Evolutionary conservation across 2,113 vertebrate species (phyloP).

Genomic region (Toxotes jaculatrix): DNA sequence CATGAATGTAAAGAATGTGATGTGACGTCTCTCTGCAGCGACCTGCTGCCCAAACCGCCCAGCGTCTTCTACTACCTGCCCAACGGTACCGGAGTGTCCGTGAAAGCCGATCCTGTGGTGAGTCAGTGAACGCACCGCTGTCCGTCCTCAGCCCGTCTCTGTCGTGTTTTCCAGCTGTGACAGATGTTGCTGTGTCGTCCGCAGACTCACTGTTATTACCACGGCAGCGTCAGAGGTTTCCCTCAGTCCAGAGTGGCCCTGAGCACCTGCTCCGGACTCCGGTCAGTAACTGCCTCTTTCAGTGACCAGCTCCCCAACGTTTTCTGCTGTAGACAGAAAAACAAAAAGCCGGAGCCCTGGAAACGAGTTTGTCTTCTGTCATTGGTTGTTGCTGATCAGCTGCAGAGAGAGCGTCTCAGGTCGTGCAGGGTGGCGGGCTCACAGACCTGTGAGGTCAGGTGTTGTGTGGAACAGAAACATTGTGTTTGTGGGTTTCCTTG

Average conservation of each 20-base stretch:
- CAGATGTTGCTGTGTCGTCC: slow-evolving; percentile 29
- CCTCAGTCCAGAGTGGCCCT: slow-evolving; percentile 85
- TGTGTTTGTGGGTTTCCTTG: too few species aligned
- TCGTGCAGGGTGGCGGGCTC: too few species aligned
- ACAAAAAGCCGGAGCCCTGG: too few species aligned
- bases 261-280: slow-evolving; percentile 90
- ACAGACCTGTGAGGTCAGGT: too few species aligned
- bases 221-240: slow-evolving; percentile 81
- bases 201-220: slow-evolving; percentile 91
- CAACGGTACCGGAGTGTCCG: slow-evolving; percentile 83
- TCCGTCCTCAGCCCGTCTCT: too few species aligned
- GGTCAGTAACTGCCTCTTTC: slow-evolving; percentile 79
- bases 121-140: slow-evolving; percentile 56
- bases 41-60: slow-evolving; percentile 82
- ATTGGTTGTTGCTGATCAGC: too few species aligned
- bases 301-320: neutral
- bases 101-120: slow-evolving; percentile 83
- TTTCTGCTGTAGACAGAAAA: too few species aligned
- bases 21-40: slow-evolving; percentile 74
- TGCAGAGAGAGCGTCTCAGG: too few species aligned
- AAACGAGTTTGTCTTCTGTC: too few species aligned
- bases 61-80: slow-evolving; percentile 89
- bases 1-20: neutral
- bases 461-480: too few species aligned
- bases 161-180: neutral